These are phyloP conservation scores for Ganaspis sp. DNA, from an alignment of 1,140 invertebrate genomes.

Conservation along the genomic window DNA sequence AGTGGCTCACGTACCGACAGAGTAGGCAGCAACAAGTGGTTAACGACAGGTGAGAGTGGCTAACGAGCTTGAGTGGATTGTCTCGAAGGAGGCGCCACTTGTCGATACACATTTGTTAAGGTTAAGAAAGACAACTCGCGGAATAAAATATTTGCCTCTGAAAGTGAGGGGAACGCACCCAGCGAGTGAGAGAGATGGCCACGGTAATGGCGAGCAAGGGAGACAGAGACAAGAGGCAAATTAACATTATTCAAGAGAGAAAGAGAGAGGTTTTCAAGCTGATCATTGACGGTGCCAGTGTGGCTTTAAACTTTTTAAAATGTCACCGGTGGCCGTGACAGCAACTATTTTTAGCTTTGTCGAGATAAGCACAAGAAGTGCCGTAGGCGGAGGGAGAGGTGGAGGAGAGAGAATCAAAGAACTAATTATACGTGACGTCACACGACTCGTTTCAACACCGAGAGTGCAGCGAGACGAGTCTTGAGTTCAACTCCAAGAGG, in stretches of 20 bases:
- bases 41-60: not conserved
- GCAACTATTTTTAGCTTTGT: constrained; percentile 73
- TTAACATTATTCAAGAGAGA: constrained; percentile 32
- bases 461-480: constrained; percentile 44
- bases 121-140: not conserved
- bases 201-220: constrained; percentile 30
- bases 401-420: constrained; percentile 65
- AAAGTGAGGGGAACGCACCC: constrained; percentile 1
- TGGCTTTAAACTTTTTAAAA: constrained; percentile 73
- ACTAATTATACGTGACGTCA: constrained; percentile 75
- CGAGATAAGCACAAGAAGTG: constrained; percentile 67
- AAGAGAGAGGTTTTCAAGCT: constrained; percentile 48
- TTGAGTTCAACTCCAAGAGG: constrained; percentile 32
- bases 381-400: constrained; percentile 26
- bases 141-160: not conserved
- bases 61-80: constrained; percentile 8
- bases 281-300: constrained; percentile 48
- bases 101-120: not conserved
- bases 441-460: constrained; percentile 67
- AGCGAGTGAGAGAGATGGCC: constrained; percentile 32
- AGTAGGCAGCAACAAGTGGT: constrained; percentile 3
- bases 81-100: constrained; percentile 60
- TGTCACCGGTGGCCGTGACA: constrained; percentile 75
- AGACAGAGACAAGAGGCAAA: constrained; percentile 40
- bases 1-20: not conserved